phyloP scores from a whole-genome alignment of 2,888 invertebrate genomes.

The Argyresthia goedartella region DNA sequence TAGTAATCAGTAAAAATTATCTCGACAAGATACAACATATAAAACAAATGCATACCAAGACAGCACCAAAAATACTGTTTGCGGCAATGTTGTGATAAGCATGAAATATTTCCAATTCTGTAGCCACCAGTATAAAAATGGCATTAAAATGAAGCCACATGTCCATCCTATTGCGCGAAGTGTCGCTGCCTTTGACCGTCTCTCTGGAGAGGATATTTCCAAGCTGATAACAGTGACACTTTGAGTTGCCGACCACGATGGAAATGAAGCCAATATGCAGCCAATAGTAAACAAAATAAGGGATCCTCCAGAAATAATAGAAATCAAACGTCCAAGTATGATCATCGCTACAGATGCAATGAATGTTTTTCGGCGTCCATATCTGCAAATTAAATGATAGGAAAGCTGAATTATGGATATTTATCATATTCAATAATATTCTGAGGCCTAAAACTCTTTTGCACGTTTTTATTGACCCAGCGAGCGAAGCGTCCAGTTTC shows the following conservation, averaged over 20 bases:
- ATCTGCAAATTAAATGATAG: constrained; percentile 26
- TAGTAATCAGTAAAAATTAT: no score
- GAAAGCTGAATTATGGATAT: no score
- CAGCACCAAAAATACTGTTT: constrained; percentile 29
- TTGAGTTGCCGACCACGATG: constrained; percentile 37
- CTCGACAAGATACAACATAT: not conserved
- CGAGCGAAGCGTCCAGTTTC: no score
- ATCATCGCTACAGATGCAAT: constrained; percentile 29
- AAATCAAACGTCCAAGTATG: constrained; percentile 30
- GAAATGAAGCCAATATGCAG: constrained; percentile 31
- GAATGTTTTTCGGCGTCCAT: constrained; percentile 37
- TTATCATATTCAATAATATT: no score
- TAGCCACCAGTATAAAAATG: constrained; percentile 40
- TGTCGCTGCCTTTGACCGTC: constrained; percentile 29
- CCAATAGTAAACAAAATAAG: constrained; percentile 31
- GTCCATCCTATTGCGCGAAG: constrained; percentile 28
- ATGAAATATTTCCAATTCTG: constrained; percentile 38
- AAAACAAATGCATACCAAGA: constrained; percentile 28
- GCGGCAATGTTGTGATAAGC: constrained; percentile 27
- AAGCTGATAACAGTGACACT: constrained; percentile 33
- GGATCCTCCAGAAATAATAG: constrained; percentile 29
- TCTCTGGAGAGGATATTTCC: constrained; percentile 36
- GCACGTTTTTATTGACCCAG: no score
- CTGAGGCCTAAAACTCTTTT: no score
- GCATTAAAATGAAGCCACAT: constrained; percentile 30